A percentile compares a stretch with the other conserved stretches of the same genome.
phyloP scores from a whole-genome alignment of 1,140 invertebrate genomes.

The Cyrtorhinus lividipennis region DNA sequence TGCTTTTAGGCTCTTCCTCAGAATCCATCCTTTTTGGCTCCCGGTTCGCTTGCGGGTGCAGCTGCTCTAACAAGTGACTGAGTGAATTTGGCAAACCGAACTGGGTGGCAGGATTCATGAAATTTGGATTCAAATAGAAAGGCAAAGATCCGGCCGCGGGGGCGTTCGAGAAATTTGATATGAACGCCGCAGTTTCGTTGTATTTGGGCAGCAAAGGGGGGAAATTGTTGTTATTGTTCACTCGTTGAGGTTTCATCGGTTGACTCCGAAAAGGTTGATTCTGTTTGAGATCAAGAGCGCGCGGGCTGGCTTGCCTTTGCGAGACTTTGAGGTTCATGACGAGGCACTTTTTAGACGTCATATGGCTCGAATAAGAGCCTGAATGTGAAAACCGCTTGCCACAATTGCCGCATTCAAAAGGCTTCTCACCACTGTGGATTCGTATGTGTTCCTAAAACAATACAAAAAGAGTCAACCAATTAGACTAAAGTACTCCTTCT shows the following conservation, averaged over 20 bases:
- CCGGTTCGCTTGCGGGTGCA: constrained; percentile 28
- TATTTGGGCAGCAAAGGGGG: constrained; percentile 56
- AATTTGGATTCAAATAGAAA: constrained; percentile 27
- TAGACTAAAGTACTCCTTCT: no score
- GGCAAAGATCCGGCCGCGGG: constrained; percentile 32
- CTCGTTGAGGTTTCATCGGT: constrained; percentile 7
- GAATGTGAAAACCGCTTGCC: constrained; percentile 98
- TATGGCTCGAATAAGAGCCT: constrained; percentile 97
- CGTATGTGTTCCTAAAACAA: constrained; percentile 74
- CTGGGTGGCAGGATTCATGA: constrained; percentile 43
- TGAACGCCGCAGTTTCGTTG: constrained; percentile 42
- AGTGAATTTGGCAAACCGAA: no score
- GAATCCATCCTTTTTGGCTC: constrained; percentile 13
- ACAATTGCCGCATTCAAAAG: constrained; percentile 93
- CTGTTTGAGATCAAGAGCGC: constrained; percentile 22
- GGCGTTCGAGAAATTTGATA: constrained; percentile 32
- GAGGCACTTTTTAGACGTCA: constrained; percentile 98
- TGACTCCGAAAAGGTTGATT: constrained; percentile 20
- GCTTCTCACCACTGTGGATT: constrained; percentile 95
- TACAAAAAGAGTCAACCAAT: no score
- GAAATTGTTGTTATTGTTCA: constrained; percentile 31
- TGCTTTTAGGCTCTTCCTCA: constrained; percentile 9
- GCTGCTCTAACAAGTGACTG: constrained; percentile 49
- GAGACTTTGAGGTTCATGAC: constrained; percentile 70
- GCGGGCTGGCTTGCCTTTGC: constrained; percentile 27